Conservation (phyloP, 2,113 vertebrate species). For the Hippolais icterina region DNA sequence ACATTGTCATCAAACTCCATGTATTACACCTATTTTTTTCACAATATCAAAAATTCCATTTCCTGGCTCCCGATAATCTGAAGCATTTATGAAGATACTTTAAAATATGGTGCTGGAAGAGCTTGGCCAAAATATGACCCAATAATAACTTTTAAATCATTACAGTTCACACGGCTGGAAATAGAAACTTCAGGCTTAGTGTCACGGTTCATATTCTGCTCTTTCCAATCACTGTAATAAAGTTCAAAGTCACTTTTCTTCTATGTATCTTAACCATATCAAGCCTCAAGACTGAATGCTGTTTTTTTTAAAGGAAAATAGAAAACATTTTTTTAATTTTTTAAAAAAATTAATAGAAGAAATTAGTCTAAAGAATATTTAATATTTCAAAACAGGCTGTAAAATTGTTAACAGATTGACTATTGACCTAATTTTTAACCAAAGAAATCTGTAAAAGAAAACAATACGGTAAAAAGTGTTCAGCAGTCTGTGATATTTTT, state of each 20-base stretch:
- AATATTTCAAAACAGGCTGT: background rate
- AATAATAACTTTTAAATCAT: background rate
- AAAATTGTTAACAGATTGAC: background rate
- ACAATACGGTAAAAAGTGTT: background rate
- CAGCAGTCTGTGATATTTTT: background rate
- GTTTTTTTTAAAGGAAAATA: background rate
- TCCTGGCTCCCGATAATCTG: background rate
- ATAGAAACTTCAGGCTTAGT: background rate
- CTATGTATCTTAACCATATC: background rate
- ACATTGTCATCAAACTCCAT: background rate
- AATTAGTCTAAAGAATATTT: background rate
- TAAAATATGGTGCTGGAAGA: background rate
- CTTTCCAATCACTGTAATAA: background rate
- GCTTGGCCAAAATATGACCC: background rate
- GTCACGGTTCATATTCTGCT: background rate
- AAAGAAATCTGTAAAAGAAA: background rate
- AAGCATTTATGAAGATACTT: background rate
- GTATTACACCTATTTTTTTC: background rate
- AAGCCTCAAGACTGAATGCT: background rate
- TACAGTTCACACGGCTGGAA: background rate
- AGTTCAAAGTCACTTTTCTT: background rate
- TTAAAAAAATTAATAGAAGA: rapidly evolving
- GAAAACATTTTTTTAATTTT: background rate
- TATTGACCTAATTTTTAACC: background rate
- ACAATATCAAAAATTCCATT: background rate